Evolutionary conservation across 1,140 invertebrate genomes (phyloP), one percentile per base, ranked within the genome.

Genomic region (Brachionus calyciflorus): DNA sequence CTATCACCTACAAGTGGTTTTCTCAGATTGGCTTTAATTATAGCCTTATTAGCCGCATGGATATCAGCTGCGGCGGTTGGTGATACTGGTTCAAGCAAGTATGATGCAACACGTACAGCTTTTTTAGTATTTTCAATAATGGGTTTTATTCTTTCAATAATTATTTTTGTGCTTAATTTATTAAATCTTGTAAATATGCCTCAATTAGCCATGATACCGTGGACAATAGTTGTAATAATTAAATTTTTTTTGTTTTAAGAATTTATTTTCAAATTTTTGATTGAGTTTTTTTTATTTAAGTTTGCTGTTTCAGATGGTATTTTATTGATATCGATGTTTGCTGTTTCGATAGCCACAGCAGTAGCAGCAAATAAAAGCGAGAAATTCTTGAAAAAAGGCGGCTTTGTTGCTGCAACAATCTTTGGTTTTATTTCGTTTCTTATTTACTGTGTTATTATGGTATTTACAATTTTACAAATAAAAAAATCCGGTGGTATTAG

Each of bases 51-150:
- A 6, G 55, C 55, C n/a, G 55, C 55, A n/a, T 60, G 30, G 55
- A 60, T 60, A 37, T 33, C 55, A 9, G 55, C 55, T 19, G 55
- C 55, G 0, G 14, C 14, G 12, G 55, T 33, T 60, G 55, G 55
- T n/a, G 37, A 12, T 1, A 60, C 3, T 0, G n/a, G 0, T 2
- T 19, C 9, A 2, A 60, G 3, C 0, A 6, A 0, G 0, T 37
- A 0, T 3, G n/a, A 28, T 5, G 5, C 28, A 12, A 60, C n/a
- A 6, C 26, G 30, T 33, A 30, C 19, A 7, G 55, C 55, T 21
- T 60, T 60, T 21, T 33, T 60, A 19, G 30, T 33, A 17, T 60
- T 60, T 60, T 28, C 55, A 5, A 60, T 60, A n/a, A 60, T 60
- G 19, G 55, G 28, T 19, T 60, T 60, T 19, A 37, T 60, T 17